Evolutionary conservation across 2,113 vertebrate genomes (phyloP).

Genomic region (Mesocricetus auratus): DNA sequence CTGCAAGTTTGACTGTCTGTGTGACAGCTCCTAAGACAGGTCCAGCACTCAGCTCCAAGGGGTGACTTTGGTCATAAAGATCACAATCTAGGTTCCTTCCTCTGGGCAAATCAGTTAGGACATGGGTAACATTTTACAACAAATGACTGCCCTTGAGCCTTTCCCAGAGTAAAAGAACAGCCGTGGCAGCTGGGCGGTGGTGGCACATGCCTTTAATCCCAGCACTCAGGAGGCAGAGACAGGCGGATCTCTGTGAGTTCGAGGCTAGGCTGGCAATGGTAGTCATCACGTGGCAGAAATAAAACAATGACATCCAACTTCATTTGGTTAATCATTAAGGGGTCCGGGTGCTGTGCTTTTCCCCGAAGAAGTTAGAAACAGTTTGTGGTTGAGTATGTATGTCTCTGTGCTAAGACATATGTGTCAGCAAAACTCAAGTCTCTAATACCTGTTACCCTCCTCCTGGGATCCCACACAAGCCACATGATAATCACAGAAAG

Average conservation of each 20-base stretch:
- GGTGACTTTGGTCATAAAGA: background rate
- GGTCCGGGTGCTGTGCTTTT: background rate
- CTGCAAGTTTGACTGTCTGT: background rate
- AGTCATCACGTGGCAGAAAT: accelerated
- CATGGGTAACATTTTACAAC: background rate
- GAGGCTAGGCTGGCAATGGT: too few relatives aligned
- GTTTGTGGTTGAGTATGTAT: background rate
- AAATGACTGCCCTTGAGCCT: background rate
- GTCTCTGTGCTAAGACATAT: background rate
- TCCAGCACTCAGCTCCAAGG: background rate
- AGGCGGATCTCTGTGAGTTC: too few relatives aligned
- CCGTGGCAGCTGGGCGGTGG: too few relatives aligned
- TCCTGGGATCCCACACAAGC: background rate
- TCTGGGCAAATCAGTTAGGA: background rate
- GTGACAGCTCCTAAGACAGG: background rate
- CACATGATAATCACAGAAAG: background rate
- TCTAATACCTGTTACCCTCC: background rate
- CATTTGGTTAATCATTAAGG: background rate
- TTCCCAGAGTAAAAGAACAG: background rate
- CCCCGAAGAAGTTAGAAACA: background rate
- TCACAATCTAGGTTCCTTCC: background rate
- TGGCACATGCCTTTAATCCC: too few relatives aligned
- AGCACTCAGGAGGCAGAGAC: too few relatives aligned
- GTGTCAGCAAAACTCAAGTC: background rate
- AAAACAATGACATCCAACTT: background rate